Base-by-base conservation (phyloP, 2,113 vertebrate species). In the Sceloporus tristichus region DNA sequence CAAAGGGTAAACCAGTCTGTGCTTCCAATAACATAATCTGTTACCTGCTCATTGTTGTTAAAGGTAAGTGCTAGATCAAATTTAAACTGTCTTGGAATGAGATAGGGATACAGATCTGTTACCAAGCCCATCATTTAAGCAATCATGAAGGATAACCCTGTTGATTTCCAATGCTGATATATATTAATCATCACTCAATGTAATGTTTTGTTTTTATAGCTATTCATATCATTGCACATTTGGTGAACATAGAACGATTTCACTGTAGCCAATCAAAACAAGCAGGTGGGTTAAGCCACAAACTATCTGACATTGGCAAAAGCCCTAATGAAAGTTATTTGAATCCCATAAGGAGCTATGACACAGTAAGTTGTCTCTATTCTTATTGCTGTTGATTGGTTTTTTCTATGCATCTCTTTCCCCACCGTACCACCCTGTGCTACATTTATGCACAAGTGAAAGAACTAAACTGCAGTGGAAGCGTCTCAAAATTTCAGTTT, bases 291-390 rank as follows among this genome's bases (percentile, higher is more conserved):
- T 90, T 98, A 82, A 79, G 0, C 79, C 95, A 95, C 23, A 96
- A 94, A 75, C 96, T 98, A 77, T 97, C 97, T 91, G 93, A 91
- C 89, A 95, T 98, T 79, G 97, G 97, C 59, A 94, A 92, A 27
- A 40, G 84, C 23, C 91, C 94, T 11, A 96, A 97, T 86, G 97
- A 98, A 93, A 97, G 93, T 92, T 98, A 97, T 94, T 93, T 98
- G 93, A 98, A 97, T 91, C 97, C 97, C 74, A 94, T 98, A 90
- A 96, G 97, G 89, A 96, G 94, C 85, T 93, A 95, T 74, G 92
- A 95, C 86, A 93, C 90, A 0, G 97, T 97, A 96, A 96, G 97
- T 90, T 89, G 87, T 38, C 84, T 80, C 42, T 85, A 84, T 40
- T 59, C 11, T 74, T 42, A 25, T 77, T 77, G 38, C 42, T 62